Percentiles rank a stretch among this genome's conserved stretches.
Evolutionary conservation across 2,113 vertebrate species (phyloP).

Genomic region (Heterotilapia buettikoferi): DNA sequence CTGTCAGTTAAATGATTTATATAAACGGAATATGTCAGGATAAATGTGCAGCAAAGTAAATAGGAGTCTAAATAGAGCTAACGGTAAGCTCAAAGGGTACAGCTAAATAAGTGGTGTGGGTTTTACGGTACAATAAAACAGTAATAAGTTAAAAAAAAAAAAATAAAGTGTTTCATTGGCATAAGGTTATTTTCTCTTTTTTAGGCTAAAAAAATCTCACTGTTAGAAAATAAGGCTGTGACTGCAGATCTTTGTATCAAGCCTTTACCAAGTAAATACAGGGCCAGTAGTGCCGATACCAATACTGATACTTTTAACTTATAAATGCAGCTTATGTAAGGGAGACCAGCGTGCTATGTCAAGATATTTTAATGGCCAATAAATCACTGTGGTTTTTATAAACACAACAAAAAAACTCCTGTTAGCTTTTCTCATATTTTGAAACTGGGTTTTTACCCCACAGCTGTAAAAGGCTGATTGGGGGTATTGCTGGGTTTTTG

Average conservation of each 20-base stretch:
- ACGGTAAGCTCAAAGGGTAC: neutral
- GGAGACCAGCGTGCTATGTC: neutral
- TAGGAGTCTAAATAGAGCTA: neutral
- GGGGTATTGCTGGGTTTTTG: neutral
- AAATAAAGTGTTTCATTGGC: neutral
- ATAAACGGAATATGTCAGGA: too few species aligned
- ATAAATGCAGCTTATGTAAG: neutral
- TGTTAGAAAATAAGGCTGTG: neutral
- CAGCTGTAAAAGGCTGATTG: neutral
- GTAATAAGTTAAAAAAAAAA: neutral
- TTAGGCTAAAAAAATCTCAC: neutral
- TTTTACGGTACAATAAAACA: neutral
- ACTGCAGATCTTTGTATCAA: neutral
- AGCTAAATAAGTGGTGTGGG: neutral
- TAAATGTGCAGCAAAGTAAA: neutral
- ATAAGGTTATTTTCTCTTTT: neutral
- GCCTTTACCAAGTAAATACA: neutral
- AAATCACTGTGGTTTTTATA: neutral
- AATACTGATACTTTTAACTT: neutral
- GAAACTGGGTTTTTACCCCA: neutral
- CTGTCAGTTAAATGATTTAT: neutral
- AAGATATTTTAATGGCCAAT: neutral
- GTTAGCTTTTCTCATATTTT: neutral
- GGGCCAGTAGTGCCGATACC: accelerated
- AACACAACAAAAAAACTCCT: neutral